phyloP scores from a whole-genome alignment of 2,797 vertebrate species.

The Nyctibius grandis region DNA sequence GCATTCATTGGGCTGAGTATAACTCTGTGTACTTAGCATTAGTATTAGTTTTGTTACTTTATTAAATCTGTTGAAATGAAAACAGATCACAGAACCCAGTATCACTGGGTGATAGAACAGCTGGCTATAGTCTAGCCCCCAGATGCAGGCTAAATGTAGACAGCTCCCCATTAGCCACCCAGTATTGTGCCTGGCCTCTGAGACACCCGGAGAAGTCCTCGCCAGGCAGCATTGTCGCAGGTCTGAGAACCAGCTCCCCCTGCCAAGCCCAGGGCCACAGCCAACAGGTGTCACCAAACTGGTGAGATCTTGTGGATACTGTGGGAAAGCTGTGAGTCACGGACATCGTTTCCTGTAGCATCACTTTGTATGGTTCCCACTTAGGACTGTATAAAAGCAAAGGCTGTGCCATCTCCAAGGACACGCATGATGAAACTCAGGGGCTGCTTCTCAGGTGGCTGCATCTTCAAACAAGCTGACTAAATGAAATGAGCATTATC shows the following conservation, averaged over 20 bases:
- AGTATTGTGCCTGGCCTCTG: background rate
- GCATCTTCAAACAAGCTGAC: background rate
- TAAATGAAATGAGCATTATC: background rate
- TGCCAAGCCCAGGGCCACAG: background rate
- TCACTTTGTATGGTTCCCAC: background rate
- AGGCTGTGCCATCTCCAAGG: background rate
- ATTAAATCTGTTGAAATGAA: too few relatives aligned
- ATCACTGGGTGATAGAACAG: too few relatives aligned
- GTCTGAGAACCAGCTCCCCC: background rate
- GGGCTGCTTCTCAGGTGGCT: background rate
- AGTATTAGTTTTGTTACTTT: too few relatives aligned
- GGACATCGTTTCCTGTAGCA: background rate
- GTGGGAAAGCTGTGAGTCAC: background rate
- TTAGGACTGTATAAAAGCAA: background rate
- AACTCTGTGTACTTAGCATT: too few relatives aligned
- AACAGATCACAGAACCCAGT: too few relatives aligned
- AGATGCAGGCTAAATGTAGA: too few relatives aligned
- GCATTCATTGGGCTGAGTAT: too few relatives aligned
- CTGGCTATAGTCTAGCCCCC: too few relatives aligned
- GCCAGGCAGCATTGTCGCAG: accelerated
- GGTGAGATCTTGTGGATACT: background rate
- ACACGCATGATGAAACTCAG: background rate
- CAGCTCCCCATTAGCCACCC: background rate
- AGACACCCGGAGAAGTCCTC: background rate
- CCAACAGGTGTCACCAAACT: background rate